Evolutionary conservation across 1,140 invertebrate genomes (phyloP).

Genomic region (Trissolcus basalis): DNA sequence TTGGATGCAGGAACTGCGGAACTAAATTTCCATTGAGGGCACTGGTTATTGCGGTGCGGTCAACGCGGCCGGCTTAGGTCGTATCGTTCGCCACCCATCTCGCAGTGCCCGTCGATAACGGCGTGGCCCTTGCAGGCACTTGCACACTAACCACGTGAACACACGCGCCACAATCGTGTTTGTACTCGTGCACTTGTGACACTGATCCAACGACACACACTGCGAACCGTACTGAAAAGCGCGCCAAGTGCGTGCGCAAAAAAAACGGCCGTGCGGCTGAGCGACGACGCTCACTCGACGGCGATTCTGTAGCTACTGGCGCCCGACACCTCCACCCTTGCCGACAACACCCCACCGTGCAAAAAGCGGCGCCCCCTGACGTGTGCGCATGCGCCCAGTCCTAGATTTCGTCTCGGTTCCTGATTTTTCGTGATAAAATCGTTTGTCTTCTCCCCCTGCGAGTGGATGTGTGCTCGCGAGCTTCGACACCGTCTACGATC

Average conservation of each 20-base stretch:
- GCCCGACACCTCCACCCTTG: conserved; percentile 48
- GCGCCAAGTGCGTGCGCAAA: conserved; percentile 35
- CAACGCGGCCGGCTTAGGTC: conserved; percentile 7
- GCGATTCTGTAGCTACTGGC: conserved; percentile 46
- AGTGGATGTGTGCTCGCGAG: conserved; percentile 42
- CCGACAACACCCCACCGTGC: conserved; percentile 56
- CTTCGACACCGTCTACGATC: conserved; percentile 42
- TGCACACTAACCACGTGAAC: conserved; percentile 9
- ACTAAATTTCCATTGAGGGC: not conserved
- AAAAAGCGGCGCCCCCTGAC: conserved; percentile 33
- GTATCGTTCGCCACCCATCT: conserved; percentile 6
- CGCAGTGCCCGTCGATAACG: conserved; percentile 18
- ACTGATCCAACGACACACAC: not conserved
- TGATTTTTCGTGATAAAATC: conserved; percentile 61
- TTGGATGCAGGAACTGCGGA: conserved; percentile 1
- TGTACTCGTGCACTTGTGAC: not conserved
- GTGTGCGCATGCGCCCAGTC: conserved; percentile 48
- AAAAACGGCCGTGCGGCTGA: conserved; percentile 8
- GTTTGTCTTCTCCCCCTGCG: conserved; percentile 55
- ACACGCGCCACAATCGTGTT: conserved; percentile 2
- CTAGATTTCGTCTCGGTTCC: conserved; percentile 59
- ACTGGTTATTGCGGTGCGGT: conserved; percentile 7
- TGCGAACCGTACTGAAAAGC: conserved; percentile 14
- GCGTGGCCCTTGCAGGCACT: conserved; percentile 8
- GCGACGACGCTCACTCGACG: conserved; percentile 17